phyloP scores from a whole-genome alignment of 2,888 invertebrate species.

The Spilarctia lutea region DNA sequence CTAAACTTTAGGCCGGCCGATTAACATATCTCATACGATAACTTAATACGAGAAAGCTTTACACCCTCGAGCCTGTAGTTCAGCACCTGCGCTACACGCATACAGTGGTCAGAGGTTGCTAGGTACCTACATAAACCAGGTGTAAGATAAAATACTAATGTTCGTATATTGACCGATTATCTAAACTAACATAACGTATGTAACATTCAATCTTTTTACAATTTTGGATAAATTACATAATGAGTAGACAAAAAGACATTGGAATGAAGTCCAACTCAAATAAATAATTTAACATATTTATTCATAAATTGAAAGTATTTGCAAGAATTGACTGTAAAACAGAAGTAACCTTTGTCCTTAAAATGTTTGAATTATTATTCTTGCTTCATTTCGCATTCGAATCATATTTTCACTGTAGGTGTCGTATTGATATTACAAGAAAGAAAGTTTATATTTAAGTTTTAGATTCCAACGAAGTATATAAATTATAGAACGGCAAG shows the following conservation, averaged over 20 bases:
- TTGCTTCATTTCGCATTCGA: too few relatives aligned
- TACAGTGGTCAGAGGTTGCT: slow-evolving; percentile 43
- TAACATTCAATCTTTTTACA: not conserved
- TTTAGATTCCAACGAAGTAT: too few relatives aligned
- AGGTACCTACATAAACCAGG: slow-evolving; percentile 40
- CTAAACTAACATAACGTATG: not conserved
- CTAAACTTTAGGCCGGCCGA: slow-evolving; percentile 36
- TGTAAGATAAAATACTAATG: slow-evolving; percentile 33
- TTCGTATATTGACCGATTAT: not conserved
- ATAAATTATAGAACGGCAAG: too few relatives aligned
- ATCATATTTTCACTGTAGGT: too few relatives aligned
- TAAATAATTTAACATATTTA: too few relatives aligned
- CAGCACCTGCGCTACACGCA: slow-evolving; percentile 45
- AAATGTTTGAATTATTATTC: too few relatives aligned
- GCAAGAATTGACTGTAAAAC: too few relatives aligned
- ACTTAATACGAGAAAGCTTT: slow-evolving; percentile 46
- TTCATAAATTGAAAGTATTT: too few relatives aligned
- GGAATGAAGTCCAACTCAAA: not conserved
- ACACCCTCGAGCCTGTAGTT: slow-evolving; percentile 41
- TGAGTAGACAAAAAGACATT: not conserved
- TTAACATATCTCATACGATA: slow-evolving; percentile 47
- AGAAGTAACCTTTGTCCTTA: too few relatives aligned
- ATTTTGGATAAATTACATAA: not conserved
- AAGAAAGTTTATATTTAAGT: too few relatives aligned
- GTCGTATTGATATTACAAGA: too few relatives aligned